Evolutionary conservation across 2,888 invertebrate genomes (phyloP), one percentile per base, ranked within the genome.

Genomic region (Stomorhina lunata): DNA sequence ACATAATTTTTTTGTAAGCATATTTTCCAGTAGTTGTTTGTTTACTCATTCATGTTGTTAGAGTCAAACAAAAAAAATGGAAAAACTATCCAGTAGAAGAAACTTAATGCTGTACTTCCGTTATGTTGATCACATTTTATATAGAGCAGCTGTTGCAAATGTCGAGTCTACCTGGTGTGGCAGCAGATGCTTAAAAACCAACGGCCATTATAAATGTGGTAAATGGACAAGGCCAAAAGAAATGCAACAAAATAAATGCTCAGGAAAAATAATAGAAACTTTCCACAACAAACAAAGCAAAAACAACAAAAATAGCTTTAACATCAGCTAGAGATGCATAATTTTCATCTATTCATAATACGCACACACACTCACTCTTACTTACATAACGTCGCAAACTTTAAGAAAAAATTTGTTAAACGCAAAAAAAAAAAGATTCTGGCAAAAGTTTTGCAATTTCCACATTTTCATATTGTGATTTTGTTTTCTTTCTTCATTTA

Each of bases 91-190:
- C 61, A 40, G 85, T 85, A 80, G 83, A n/a, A n/a, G n/a, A 61
- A 84, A 81, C 65, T 59, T 85, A 82, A 84, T 83, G 83, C 78
- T 82, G 83, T 75, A 79, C 81, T 84, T 85, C 84, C 85, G 82
- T 78, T 84, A 77, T 84, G 87, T 83, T 86, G 87, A 85, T 86
- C 86, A 84, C 85, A 77, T 84, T 84, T 86, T 83, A 69, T n/a
- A n/a, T 73, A 37, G 48, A 77, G 84, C 84, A 84, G 83, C 78
- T 83, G 83, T 57, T 84, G 57, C 71, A 73, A 80, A 79, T 81
- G 71, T 80, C 71, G 80, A 76, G 82, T 83, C 68, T 84, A 84
- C 85, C 83, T 84, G 82, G 78, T 69, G 81, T 69, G 80, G 65
- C 80, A 73, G 61, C 82, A 80, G 78, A 69, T 82, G 81, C 63